Percentiles rank a stretch among this genome's conserved stretches.
These are phyloP conservation scores for Cylloceria caligata DNA, from an alignment of 2,888 invertebrate species.

Conservation along the genomic window DNA sequence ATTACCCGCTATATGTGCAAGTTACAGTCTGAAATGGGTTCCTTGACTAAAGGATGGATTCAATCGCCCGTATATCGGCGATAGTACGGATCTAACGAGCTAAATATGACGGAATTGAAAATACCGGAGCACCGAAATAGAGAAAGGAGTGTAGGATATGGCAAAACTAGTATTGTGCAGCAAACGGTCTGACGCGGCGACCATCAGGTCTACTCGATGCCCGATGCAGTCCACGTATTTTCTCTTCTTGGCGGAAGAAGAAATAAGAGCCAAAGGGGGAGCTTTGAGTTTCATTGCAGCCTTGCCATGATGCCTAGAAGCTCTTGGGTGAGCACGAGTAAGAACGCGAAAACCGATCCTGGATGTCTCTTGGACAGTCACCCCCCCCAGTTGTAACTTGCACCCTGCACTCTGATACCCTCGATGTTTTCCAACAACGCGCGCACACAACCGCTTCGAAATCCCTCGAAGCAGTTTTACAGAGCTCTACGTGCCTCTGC, in stretches of 20 bases:
- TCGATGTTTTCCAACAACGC: constrained; percentile 40
- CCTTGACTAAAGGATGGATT: constrained; percentile 14
- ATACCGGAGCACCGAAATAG: background rate
- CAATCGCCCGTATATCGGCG: constrained; percentile 27
- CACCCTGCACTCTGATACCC: constrained; percentile 40
- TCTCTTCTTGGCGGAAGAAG: constrained; percentile 67
- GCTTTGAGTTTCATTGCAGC: constrained; percentile 78
- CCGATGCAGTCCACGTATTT: constrained; percentile 79
- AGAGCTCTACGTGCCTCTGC: constrained; percentile 37
- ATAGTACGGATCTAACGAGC: constrained; percentile 75
- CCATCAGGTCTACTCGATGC: constrained; percentile 44
- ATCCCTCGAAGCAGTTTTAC: constrained; percentile 59
- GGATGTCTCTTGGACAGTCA: constrained; percentile 33
- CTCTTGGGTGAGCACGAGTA: constrained; percentile 1
- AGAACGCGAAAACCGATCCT: constrained; percentile 16
- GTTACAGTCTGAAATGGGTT: background rate
- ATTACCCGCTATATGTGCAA: background rate
- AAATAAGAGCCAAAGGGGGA: constrained; percentile 71
- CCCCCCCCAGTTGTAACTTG: constrained; percentile 29
- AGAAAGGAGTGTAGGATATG: background rate
- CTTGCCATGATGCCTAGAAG: constrained; percentile 75
- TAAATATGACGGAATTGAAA: constrained; percentile 78
- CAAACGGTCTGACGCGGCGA: constrained; percentile 42
- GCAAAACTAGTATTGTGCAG: background rate
- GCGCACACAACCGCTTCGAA: constrained; percentile 29